Base-by-base conservation (phyloP, 2,888 invertebrate genomes). In the Drosophila mayaguana region DNA sequence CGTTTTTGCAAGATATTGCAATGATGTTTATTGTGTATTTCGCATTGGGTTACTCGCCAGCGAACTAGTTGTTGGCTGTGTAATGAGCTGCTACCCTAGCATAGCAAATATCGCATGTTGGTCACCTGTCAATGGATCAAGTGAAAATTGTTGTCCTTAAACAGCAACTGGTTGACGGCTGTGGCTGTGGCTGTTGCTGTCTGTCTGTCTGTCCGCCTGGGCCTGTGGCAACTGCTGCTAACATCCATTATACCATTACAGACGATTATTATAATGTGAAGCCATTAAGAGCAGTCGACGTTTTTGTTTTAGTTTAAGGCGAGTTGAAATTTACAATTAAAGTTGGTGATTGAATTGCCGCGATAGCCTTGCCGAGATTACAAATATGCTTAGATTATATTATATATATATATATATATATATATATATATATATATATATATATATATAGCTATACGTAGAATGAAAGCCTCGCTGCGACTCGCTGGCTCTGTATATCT, bases 81-180 rank as follows among this genome's bases (percentile, higher is more conserved):
- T 63, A 63, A 75, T 75, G 34, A 54, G 64, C 62, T 68, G 55
- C 50, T 75, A 74, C 62, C 79, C 79, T 59, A 50, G n/a, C 32
- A 28, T 54, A 46, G n/a, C 48, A 48, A 11, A 72, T 54, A 60
- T 55, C 46, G 66, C 78, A 81, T 78, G 81, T 59, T 72, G 71
- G 56, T 68, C 81, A 73, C 71, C 89, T 87, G 88, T 90, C 84
- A 83, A 81, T 75, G 78, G 68, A 51, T 72, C 83, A 72, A 83
- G 83, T 86, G 90, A 88, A 90, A 87, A 89, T 88, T 90, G 70
- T 88, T 63, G 63, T 70, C 83, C 89, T 80, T 83, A 83, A 89
- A 89, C 72, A 88, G 90, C 86, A 69, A 89, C 73, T 67, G 73
- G 81, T 72, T 78, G 78, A 67, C 22, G 61, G 76, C 34, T 32